Base-by-base conservation (phyloP, 1,140 invertebrate genomes). In the Anadara kagoshimensis region DNA sequence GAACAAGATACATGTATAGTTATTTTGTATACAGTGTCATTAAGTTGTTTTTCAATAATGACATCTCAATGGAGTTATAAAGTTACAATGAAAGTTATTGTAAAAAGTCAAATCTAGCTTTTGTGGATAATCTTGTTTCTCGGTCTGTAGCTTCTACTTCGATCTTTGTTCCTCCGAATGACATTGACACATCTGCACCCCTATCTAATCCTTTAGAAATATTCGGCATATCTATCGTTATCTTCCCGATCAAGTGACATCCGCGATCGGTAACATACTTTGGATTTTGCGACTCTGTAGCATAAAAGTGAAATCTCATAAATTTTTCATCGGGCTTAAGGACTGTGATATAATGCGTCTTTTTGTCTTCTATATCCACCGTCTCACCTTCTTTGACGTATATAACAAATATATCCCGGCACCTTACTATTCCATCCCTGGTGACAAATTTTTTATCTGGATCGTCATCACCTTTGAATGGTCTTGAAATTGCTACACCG, bases 121-220 rank as follows among this genome's bases (percentile, higher is more conserved):
- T 26, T 4, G 51, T 43, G 11, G 59, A 45, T 1, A 45, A n/a
- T 12, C 67, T 44, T 16, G 64, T 70, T 20, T 62, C 53, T 44
- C 56, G 43, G 47, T 66, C 56, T 20, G 18, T 43, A 10, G 67
- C 67, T 22, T 70, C 63, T 2, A 75, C 67, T 14, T 57, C 62
- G 8, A 75, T 24, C 41, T 75, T 68, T n/a, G 73, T 75, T 24
- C 68, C 73, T 36, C 73, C 68, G 16, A 75, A 66, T 18, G 66
- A 70, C 62, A 75, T 70, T 26, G 54, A 43, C 10, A 69, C 47
- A 26, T 49, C 20, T 45, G 66, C 68, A 5, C 49, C 61, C 36
- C 73, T 62, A 43, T 75, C 41, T 0, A 56, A 41, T 14, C 54
- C 73, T 8, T 54, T 61, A 22, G 58, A 65, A 5, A 16, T 54